phyloP scores from a whole-genome alignment of 2,888 invertebrate species.

The Cerastis rubricosa region DNA sequence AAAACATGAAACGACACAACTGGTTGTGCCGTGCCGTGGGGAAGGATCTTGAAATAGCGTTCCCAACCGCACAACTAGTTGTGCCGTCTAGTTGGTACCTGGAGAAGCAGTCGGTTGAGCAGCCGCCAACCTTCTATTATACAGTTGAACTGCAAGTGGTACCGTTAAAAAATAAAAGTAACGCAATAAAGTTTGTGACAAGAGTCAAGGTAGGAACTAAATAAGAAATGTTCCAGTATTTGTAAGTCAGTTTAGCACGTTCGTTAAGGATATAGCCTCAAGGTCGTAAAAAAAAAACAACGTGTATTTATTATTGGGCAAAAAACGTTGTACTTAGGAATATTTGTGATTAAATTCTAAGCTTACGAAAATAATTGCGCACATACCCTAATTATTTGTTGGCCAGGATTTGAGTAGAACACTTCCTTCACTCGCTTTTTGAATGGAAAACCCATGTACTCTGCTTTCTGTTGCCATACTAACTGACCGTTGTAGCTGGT shows the following conservation, averaged over 20 bases:
- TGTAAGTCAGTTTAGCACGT: background rate
- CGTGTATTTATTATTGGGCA: too few species aligned
- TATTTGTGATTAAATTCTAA: background rate
- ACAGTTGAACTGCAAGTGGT: too few species aligned
- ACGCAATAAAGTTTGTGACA: background rate
- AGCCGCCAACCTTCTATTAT: too few species aligned
- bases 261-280: background rate
- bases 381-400: slow-evolving; percentile 69
- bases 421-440: slow-evolving; percentile 82
- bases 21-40: too few species aligned
- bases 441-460: slow-evolving; percentile 80
- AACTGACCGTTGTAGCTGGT: slow-evolving; percentile 76
- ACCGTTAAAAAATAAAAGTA: too few species aligned
- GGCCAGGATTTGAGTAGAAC: slow-evolving; percentile 79
- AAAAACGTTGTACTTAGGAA: background rate
- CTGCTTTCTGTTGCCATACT: slow-evolving; percentile 79
- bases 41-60: too few species aligned
- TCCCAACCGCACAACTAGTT: too few species aligned
- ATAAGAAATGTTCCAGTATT: background rate
- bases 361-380: background rate
- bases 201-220: background rate
- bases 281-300: slow-evolving; percentile 5
- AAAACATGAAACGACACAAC: too few species aligned
- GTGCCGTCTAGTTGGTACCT: too few species aligned
- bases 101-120: too few species aligned